Base-by-base conservation (phyloP, 1,140 invertebrate species). In the Sycophaga agraensis region DNA sequence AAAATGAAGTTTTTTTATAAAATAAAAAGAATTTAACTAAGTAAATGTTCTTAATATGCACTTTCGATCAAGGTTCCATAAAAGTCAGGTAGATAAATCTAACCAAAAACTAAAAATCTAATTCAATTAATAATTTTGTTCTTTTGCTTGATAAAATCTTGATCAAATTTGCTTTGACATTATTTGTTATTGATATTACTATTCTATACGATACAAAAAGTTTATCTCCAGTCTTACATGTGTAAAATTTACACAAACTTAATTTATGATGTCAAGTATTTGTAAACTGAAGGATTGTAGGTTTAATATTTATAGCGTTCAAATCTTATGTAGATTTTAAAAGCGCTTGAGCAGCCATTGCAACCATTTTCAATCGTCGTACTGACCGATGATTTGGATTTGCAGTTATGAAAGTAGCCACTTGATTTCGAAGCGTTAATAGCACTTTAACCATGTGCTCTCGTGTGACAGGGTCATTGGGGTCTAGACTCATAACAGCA, bases 371-470 rank as follows among this genome's bases (percentile, higher is more conserved):
- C 70, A 94, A 86, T 64, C 87, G 84, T 40, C 87, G 84, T 37
- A 82, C 83, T 40, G 89, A 86, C 70, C 86, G 85, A 71, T 88
- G 85, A 54, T 82, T 86, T 0, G 91, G 89, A 78, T 90, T 87
- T 6, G 83, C 77, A 14, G 82, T 69, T 7, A 93, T 84, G 73
- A 90, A 94, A 7, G 82, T 63, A 55, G 86, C 79, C 31, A 96
- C 82, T 77, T 93, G 90, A 70, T 85, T 87, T 68, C 88, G 85
- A 14, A 96, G 81, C 63, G 88, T 88, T 51, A 85, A 82, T 19
- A 96, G 76, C 17, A 96, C 90, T n/a, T 83, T 85, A 0, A 88
- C 88, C 69, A 93, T 87, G 79, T 96, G 92, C 69, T 94, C 92
- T 63, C 86, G 84, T 0, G 91, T 94, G 11, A 91, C 85, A 0